Evolutionary conservation across 2,888 invertebrate genomes (phyloP), one percentile per base, ranked within the genome.

Genomic region (Scrobipalpa costella): DNA sequence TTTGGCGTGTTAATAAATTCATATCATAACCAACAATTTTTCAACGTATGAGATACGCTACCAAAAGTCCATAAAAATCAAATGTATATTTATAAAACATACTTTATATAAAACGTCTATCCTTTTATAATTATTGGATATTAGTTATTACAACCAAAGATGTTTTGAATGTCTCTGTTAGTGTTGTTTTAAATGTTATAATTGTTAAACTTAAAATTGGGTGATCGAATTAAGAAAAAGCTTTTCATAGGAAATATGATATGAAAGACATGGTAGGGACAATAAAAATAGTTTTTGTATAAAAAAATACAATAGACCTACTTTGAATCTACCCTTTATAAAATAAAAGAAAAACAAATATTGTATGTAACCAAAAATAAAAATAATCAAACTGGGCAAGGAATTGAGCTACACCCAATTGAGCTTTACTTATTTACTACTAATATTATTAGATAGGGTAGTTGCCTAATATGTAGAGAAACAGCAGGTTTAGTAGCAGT

Each of bases 111-210:
- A 44, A 44, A 44, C 6, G 5, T 44, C 0, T 44, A 44, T 44
- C 7, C 44, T 6, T 55, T 55, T 34, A 52, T 52, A 9, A 34
- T 34, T 27, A n/a, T 55, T 55, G 55, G 55, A 33, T 55, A 19
- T 55, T n/a, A 33, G 55, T 55, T 55, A 19, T 55, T n/a, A 33
- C 55, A n/a, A 34, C 55, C 55, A 55, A 55, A 55, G 55, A 55
- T 55, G 55, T 55, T 55, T 55, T 55, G 15, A 34, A 55, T 55
- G 52, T 52, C 3, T 55, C 55, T 34, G 55, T 55, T 55, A 34
- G n/a, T 34, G 33, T 34, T 27, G 27, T 34, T 55, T 52, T 34
- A 33, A 55, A 55, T 55, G 55, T 27, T 55, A 34, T 55, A 55
- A 55, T 55, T 27, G 50, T 27, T 33, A 33, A n/a, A 33, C 21